These are phyloP conservation scores for Mesorhabditis sp. DNA, from an alignment of 2,888 invertebrate species.

Conservation along the genomic window DNA sequence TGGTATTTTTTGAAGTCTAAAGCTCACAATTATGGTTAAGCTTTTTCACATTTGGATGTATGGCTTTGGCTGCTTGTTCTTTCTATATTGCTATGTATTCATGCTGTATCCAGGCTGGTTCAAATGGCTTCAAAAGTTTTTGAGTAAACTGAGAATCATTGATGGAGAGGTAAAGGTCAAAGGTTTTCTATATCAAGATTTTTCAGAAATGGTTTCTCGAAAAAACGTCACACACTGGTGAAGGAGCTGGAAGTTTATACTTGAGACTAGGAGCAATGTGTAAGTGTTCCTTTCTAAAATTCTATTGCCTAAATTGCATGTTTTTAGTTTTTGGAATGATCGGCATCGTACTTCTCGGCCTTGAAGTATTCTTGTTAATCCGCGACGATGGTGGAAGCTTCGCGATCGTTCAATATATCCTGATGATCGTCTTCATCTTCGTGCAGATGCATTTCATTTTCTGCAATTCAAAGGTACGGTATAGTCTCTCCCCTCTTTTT, in stretches of 20 bases:
- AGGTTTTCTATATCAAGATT: neutral
- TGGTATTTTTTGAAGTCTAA: conserved; percentile 25
- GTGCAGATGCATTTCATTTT: conserved; percentile 58
- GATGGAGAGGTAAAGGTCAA: conserved; percentile 20
- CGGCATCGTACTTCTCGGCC: conserved; percentile 53
- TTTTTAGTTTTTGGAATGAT: conserved; percentile 50
- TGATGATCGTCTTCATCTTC: conserved; percentile 54
- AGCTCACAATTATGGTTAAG: conserved; percentile 22
- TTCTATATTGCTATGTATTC: conserved; percentile 50
- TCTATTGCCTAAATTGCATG: neutral
- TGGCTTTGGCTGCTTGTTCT: conserved; percentile 46
- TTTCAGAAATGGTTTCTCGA: conserved; percentile 34
- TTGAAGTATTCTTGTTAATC: conserved; percentile 51
- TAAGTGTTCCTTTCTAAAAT: conserved; percentile 20
- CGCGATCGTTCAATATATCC: conserved; percentile 45
- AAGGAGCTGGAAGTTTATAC: conserved; percentile 52
- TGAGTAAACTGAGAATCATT: conserved; percentile 11
- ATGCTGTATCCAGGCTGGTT: conserved; percentile 49
- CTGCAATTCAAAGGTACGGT: conserved; percentile 54
- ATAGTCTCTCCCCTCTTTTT: neutral
- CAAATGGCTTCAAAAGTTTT: conserved; percentile 21
- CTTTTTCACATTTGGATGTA: conserved; percentile 55
- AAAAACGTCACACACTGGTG: conserved; percentile 41
- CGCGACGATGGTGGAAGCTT: conserved; percentile 8
- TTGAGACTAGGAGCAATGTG: conserved; percentile 52